phyloP scores from a whole-genome alignment of 2,113 vertebrate genomes.

The Mastomys coucha region DNA sequence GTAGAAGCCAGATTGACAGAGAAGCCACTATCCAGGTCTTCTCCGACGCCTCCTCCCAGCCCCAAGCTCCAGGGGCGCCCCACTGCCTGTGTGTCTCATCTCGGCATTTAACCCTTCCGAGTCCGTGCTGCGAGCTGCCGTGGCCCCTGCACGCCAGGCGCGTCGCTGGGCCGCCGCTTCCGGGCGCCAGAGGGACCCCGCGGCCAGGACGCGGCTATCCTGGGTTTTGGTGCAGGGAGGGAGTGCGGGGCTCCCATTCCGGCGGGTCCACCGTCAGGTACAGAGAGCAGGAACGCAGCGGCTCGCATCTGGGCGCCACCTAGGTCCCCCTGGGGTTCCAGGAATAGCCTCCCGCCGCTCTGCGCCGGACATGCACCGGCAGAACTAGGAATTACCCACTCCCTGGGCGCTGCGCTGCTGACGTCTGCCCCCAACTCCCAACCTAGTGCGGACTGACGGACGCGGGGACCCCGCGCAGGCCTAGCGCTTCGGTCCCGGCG shows the following conservation, averaged over 20 bases:
- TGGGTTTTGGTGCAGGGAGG: not conserved
- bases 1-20: not conserved
- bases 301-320: not conserved
- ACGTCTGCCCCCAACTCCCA: not conserved
- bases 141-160: not conserved
- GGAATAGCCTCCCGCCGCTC: not conserved
- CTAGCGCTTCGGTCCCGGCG: not conserved
- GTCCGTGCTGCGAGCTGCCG: not conserved
- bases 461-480: not conserved
- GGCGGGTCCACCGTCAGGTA: not conserved
- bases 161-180: conserved; percentile 9
- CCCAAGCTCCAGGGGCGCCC: not conserved
- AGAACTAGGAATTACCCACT: too few relatives aligned
- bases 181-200: conserved; percentile 74
- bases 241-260: not conserved
- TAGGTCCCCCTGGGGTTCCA: too few relatives aligned
- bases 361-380: not conserved
- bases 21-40: too few relatives aligned
- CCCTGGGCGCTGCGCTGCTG: not conserved
- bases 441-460: not conserved
- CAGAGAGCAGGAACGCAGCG: not conserved
- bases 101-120: not conserved
- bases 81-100: not conserved
- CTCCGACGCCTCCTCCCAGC: not conserved
- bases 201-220: not conserved